These are phyloP conservation scores for Dallia pectoralis DNA, from an alignment of 2,797 vertebrate genomes.

Conservation along the genomic window DNA sequence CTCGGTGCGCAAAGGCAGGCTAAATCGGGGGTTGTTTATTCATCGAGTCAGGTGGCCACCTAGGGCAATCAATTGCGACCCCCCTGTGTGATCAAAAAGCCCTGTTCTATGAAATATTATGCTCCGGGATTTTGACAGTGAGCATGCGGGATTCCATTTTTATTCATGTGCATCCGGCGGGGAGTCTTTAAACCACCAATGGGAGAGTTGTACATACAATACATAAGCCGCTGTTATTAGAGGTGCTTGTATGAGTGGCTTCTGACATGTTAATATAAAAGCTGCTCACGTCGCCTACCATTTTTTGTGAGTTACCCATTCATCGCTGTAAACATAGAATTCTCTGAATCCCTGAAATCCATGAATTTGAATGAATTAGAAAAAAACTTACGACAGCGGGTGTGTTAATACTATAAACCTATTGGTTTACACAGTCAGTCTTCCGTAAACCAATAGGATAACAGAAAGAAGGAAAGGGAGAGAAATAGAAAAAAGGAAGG, in stretches of 20 bases:
- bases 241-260: constrained; percentile 5
- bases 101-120: constrained; percentile 12
- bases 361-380: constrained; percentile 9
- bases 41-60: constrained; percentile 53
- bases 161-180: neutral
- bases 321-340: neutral
- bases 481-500: neutral
- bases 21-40: constrained; percentile 60
- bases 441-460: neutral
- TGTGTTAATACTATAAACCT: neutral
- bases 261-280: neutral
- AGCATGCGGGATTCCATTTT: constrained; percentile 5
- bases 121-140: constrained; percentile 26
- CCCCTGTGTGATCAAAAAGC: constrained; percentile 40
- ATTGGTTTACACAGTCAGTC: too few relatives aligned
- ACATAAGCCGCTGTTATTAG: neutral
- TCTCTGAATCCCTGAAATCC: constrained; percentile 9
- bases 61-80: constrained; percentile 37
- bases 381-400: neutral
- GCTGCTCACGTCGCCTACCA: neutral
- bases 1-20: neutral
- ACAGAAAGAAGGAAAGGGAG: neutral
- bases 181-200: neutral
- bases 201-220: neutral
- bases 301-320: neutral